Conservation (phyloP, 2,113 vertebrate species). For the Halcyon malimbica region DNA sequence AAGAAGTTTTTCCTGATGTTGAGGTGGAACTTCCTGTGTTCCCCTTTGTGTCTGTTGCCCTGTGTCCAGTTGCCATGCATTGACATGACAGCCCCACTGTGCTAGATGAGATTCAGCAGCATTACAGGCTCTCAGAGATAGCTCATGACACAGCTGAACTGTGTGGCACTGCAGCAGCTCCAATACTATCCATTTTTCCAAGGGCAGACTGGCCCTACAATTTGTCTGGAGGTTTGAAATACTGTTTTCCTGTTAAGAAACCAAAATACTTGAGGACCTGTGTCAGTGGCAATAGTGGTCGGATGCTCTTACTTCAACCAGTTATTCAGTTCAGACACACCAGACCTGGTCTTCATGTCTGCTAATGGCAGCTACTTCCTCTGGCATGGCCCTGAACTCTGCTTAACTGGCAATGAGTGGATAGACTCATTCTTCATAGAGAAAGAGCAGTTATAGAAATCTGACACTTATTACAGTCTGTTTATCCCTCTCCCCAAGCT, state of each 20-base stretch:
- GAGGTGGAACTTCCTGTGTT: no score
- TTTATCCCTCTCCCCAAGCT: conserved; percentile 21
- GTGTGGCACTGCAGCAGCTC: fast-evolving
- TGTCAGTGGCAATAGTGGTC: not conserved
- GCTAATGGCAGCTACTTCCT: not conserved
- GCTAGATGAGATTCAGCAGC: not conserved
- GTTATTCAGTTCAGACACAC: not conserved
- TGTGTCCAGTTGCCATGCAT: no score
- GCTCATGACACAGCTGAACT: not conserved
- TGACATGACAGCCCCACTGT: not conserved
- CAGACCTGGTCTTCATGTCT: not conserved
- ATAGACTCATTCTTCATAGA: not conserved
- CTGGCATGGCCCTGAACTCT: not conserved
- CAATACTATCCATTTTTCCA: not conserved
- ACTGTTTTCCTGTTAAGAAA: not conserved
- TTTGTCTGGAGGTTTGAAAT: not conserved
- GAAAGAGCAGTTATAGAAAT: conserved; percentile 23
- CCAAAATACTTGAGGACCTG: not conserved
- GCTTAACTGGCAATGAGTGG: not conserved
- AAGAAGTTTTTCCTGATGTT: no score
- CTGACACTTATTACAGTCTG: not conserved
- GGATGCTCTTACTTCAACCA: not conserved
- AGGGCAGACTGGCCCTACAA: not conserved
- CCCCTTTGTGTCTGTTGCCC: no score
- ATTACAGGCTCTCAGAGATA: fast-evolving